Base-by-base conservation (phyloP, 2,113 vertebrate species). In the Empidonax alnorum region DNA sequence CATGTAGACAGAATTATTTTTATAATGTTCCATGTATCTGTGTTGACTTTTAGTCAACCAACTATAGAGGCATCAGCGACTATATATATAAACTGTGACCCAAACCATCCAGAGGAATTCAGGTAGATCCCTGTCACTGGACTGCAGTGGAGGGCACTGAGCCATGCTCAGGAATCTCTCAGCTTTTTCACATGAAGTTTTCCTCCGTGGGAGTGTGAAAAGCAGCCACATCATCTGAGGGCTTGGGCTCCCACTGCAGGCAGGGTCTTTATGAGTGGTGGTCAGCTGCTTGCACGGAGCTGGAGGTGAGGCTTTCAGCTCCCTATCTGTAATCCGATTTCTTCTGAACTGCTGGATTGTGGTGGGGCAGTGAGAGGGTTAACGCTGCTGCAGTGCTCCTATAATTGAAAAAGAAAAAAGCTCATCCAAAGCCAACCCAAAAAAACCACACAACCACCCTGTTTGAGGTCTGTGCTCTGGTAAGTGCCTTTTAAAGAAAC, bases 401-500 rank as follows among this genome's bases (percentile, higher is more conserved):
- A 30, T 83, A 92, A 87, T 33, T 74, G 67, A n/a, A 67, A 79
- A 76, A 53, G 30, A 73, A 52, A 84, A 87, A 56, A 71, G 6
- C 27, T 24, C 13, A 28, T 46, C 41, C 59, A 37, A 93, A 93
- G 59, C 78, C 41, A 86, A 69, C 23, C 13, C 69, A 79, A 81
- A 59, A 35, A 58, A 56, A 5, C 8, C 31, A 41, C 12, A 41
- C 39, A 41, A 41, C 39, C 14, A 52, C 50, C 12, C 47, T 46
- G 14, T 85, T 31, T 80, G 92, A 93, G 67, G 65, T 88, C 85
- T 84, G 68, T 55, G 66, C 63, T 85, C n/a, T 61, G 50, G 63
- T 83, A 94, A 93, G 55, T 84, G 50, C 62, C 65, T 96, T 95
- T 79, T 79, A 81, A 96, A 94, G 90, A 77, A 90, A 90, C 78